These are phyloP conservation scores for Erebia ligea DNA, from an alignment of 2,888 invertebrate genomes.

Conservation along the genomic window DNA sequence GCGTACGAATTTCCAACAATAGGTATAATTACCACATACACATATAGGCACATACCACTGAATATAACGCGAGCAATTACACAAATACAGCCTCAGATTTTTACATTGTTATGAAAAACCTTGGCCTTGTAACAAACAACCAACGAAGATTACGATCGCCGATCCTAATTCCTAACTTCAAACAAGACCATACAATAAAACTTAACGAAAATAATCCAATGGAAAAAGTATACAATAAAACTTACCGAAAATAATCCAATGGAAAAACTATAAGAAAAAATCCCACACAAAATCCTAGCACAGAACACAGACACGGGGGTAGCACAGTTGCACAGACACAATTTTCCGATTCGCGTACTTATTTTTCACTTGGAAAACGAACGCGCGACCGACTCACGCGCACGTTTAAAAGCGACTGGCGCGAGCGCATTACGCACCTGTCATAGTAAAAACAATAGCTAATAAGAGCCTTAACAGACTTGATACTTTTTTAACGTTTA, in stretches of 20 bases:
- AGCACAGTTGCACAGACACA: constrained; percentile 39
- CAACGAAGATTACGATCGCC: constrained; percentile 17
- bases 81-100: constrained; percentile 19
- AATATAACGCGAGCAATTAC: constrained; percentile 3
- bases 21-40: not conserved
- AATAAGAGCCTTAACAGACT: constrained; percentile 47
- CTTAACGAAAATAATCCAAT: constrained; percentile 63
- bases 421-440: constrained; percentile 43
- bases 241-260: constrained; percentile 63
- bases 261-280: constrained; percentile 28
- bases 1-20: not conserved
- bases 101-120: constrained; percentile 39
- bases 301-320: constrained; percentile 35
- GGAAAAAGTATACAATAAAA: constrained; percentile 37
- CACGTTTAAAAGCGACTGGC: constrained; percentile 67
- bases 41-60: not conserved
- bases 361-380: constrained; percentile 29
- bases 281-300: constrained; percentile 36
- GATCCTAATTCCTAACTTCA: constrained; percentile 16
- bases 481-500: too few relatives aligned
- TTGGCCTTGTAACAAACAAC: constrained; percentile 35
- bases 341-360: constrained; percentile 40
- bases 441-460: constrained; percentile 70
- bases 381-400: constrained; percentile 64
- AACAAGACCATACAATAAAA: constrained; percentile 36